A percentile compares a stretch with the other conserved stretches of the same genome.
Conservation (phyloP, 1,140 invertebrate species). For the Helicoverpa zea region DNA sequence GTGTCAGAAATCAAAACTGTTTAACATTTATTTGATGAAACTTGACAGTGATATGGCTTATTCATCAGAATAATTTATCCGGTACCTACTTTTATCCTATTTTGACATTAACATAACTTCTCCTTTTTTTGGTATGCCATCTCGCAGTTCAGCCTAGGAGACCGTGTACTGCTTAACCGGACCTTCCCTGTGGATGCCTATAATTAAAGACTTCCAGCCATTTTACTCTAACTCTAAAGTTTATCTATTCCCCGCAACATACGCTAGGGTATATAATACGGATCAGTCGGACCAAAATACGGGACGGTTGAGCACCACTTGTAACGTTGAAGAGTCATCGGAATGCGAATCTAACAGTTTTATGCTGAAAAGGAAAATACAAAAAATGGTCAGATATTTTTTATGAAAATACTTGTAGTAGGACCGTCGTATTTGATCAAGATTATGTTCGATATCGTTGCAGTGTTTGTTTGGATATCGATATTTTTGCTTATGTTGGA, state of each 20-base stretch:
- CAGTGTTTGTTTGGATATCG: constrained; percentile 16
- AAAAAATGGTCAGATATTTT: constrained; percentile 29
- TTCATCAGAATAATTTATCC: no score
- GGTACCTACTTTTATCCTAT: no score
- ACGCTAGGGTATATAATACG: constrained; percentile 9
- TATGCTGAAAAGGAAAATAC: constrained; percentile 32
- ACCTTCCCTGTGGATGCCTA: no score
- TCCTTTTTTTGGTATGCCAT: no score
- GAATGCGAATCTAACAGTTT: constrained; percentile 37
- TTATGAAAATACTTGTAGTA: constrained; percentile 24
- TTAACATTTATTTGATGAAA: no score
- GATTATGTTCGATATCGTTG: constrained; percentile 19
- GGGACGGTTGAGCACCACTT: constrained; percentile 12
- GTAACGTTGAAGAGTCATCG: constrained; percentile 21
- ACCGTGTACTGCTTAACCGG: no score
- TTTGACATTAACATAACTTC: no score
- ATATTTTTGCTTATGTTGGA: constrained; percentile 4
- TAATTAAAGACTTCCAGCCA: no score
- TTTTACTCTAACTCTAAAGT: no score
- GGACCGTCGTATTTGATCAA: constrained; percentile 24
- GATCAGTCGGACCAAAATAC: constrained; percentile 25
- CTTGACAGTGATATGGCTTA: no score
- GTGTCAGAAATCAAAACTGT: no score
- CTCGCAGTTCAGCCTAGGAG: no score
- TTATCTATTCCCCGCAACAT: neutral